phyloP scores from a whole-genome alignment of 2,888 invertebrate species.

The Diaperis boleti region DNA sequence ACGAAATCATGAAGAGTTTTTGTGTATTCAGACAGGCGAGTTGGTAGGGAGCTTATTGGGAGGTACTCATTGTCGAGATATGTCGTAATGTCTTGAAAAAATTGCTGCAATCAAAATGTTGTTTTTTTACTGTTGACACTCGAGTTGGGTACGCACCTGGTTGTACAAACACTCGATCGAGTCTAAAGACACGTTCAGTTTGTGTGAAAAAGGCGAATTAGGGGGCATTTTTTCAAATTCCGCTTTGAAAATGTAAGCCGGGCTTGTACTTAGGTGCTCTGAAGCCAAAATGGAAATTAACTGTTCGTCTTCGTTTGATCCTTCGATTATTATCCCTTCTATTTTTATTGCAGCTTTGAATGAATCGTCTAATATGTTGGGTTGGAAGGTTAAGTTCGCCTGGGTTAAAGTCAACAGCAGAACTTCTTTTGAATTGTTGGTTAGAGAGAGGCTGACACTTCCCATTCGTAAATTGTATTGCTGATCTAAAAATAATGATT shows the following conservation, averaged over 20 bases:
- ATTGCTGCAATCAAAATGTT: conserved; percentile 50
- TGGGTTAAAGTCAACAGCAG: conserved; percentile 80
- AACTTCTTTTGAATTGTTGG: conserved; percentile 78
- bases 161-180: conserved; percentile 83
- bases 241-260: conserved; percentile 78
- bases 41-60: neutral
- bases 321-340: conserved; percentile 83
- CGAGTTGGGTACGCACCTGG: conserved; percentile 71
- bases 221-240: conserved; percentile 81
- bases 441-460: conserved; percentile 77
- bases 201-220: conserved; percentile 74
- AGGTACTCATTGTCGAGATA: conserved; percentile 44
- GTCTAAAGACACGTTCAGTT: conserved; percentile 76
- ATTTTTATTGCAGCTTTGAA: conserved; percentile 64
- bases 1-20: conserved; percentile 35
- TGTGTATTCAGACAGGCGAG: neutral
- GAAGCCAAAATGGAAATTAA: conserved; percentile 76
- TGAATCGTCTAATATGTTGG: conserved; percentile 56
- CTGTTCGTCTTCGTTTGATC: conserved; percentile 76
- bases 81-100: conserved; percentile 51
- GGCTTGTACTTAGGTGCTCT: conserved; percentile 72
- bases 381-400: conserved; percentile 65
- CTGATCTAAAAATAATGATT: no score
- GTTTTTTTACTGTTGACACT: neutral
- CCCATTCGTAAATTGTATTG: conserved; percentile 82